Evolutionary conservation across 30 jellyfish, hydroid and myxozoan genomes (phyloP), one percentile per base, ranked within the genome.

Genomic region (Hydractinia echinata): DNA sequence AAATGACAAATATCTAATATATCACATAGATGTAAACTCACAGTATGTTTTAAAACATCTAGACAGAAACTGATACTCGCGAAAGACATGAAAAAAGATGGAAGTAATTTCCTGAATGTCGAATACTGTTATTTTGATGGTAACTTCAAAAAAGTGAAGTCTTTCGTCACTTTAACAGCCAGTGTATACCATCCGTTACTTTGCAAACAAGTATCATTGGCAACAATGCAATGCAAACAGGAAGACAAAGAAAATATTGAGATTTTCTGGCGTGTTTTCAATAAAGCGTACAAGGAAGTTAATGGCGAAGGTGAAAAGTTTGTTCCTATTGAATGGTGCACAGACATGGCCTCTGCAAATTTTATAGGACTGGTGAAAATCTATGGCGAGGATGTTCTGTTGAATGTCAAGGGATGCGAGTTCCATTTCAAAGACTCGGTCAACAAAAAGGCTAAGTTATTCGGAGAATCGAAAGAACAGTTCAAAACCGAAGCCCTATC

Each of bases 111-210:
- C 69, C 15, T 58, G 69, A 58, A 16, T 16, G 19, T 11, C 2
- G 69, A 58, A 16, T 58, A 0, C 69, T 58, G 69, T 58, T 16
- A 58, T 58, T 58, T 58, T 3, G 69, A 58, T 13, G 19, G 15
- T 11, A 58, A 58, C 19, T 58, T 11, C 69, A 16, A 58, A 16
- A 13, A 16, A 1, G 69, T 58, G 69, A 58, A 58, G 19, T 58
- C 3, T 11, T 58, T 58, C 69, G 69, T 58, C 69, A 58, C 69
- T 16, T 58, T 58, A 58, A 58, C 69, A 11, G 69, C 69, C 19
- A 58, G 69, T 58, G 69, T 58, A 16, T 58, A 58, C 69, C 69
- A 58, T 16, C 69, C 69, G 15, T 58, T 11, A 58, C 69, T 58
- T 58, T 16, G 3, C 15, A 58, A 58, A 58, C 15, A 58, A 58